Conservation (phyloP, 2,797 vertebrate genomes). For the Buphagus erythrorhynchus region DNA sequence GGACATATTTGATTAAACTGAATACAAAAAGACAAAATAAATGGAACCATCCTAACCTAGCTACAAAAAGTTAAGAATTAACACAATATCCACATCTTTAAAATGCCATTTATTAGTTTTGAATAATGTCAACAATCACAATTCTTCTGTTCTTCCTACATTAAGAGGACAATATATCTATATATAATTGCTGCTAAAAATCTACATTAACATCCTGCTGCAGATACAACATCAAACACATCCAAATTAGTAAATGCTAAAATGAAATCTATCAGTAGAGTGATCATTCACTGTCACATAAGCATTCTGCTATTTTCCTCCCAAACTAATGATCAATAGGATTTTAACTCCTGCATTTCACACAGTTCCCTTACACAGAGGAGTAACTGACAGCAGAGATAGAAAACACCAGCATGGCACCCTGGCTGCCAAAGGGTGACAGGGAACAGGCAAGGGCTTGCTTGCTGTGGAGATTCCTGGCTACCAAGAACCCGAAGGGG, state of each 20-base stretch:
- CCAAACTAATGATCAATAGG: neutral
- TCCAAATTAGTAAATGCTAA: neutral
- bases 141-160: neutral
- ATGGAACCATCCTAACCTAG: neutral
- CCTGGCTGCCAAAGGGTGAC: neutral
- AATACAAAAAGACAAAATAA: neutral
- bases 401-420: neutral
- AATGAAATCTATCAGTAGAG: neutral
- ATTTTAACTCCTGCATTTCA: neutral
- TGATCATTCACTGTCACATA: neutral
- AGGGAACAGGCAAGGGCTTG: neutral
- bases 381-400: accelerated
- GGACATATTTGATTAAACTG: neutral
- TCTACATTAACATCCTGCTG: neutral
- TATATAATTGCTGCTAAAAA: neutral
- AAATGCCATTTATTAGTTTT: neutral
- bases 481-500: neutral
- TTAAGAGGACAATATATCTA: neutral
- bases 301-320: neutral
- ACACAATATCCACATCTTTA: neutral
- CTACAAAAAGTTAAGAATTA: neutral
- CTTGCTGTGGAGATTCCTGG: neutral
- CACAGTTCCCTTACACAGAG: neutral
- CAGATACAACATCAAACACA: neutral
- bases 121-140: neutral